Conservation (phyloP, 1,140 invertebrate genomes). For the Plutomurus gul region DNA sequence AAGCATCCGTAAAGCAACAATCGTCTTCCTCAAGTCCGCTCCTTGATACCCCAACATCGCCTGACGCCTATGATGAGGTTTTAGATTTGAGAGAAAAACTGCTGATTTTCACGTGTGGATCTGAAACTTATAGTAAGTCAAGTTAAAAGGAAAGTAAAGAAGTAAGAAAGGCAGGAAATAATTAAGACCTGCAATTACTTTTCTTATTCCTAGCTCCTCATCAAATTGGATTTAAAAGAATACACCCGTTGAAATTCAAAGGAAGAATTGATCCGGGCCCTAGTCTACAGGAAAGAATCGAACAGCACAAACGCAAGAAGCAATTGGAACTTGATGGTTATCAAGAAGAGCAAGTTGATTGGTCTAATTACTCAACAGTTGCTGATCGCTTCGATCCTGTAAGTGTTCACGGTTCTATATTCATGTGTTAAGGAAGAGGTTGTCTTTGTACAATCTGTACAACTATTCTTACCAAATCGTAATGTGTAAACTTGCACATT, state of each 20-base stretch:
- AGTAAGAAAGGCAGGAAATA: too few species aligned
- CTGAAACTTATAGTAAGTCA: slow-evolving; percentile 73
- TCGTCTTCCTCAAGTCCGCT: background rate
- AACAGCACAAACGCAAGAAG: slow-evolving; percentile 63
- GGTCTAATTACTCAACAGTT: slow-evolving; percentile 71
- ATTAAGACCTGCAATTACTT: too few species aligned
- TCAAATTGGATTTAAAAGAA: slow-evolving; percentile 82
- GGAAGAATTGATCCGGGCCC: slow-evolving; percentile 70
- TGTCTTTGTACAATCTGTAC: too few species aligned
- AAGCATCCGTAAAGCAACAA: background rate
- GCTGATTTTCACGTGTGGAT: slow-evolving; percentile 83
- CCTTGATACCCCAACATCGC: slow-evolving; percentile 33
- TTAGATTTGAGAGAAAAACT: slow-evolving; percentile 58
- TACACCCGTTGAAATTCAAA: slow-evolving; percentile 73
- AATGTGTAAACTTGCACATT: background rate
- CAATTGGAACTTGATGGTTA: slow-evolving; percentile 56
- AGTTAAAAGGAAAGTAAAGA: background rate
- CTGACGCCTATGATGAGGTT: slow-evolving; percentile 40
- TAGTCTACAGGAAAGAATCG: slow-evolving; percentile 69
- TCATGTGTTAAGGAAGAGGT: too few species aligned
- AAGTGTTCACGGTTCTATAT: too few species aligned
- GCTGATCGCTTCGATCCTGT: slow-evolving; percentile 72
- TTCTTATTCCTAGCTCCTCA: too few species aligned
- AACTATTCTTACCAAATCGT: too few species aligned
- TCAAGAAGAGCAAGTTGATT: slow-evolving; percentile 62